A percentile compares a stretch with the other conserved stretches of the same genome.
phyloP scores from a whole-genome alignment of 64 coral and sea anemone species.

The Astreopora myriophthalma region DNA sequence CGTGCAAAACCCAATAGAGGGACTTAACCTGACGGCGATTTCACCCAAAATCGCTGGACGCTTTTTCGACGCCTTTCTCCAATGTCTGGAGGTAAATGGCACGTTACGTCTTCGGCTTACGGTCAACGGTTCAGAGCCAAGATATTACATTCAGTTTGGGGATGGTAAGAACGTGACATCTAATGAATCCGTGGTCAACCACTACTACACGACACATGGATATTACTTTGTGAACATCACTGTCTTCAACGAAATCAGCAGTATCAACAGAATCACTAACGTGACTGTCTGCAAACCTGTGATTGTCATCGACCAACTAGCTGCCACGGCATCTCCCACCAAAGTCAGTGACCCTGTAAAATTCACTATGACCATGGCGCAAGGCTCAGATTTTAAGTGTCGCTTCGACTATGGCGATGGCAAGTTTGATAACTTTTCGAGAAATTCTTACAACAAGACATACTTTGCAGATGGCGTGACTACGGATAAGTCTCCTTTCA shows the following conservation, averaged over 20 bases:
- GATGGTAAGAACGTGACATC: slow-evolving; percentile 23
- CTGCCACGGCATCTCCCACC: not conserved
- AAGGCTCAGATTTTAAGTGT: slow-evolving; percentile 82
- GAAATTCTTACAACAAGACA: slow-evolving; percentile 16
- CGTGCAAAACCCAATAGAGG: slow-evolving; percentile 60
- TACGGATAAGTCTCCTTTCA: slow-evolving; percentile 56
- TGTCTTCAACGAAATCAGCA: slow-evolving; percentile 57
- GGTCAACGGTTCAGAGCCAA: slow-evolving; percentile 54
- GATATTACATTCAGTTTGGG: slow-evolving; percentile 40
- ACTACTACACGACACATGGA: slow-evolving; percentile 35
- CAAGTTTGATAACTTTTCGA: not conserved
- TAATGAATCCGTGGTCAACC: not conserved
- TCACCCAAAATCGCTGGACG: slow-evolving; percentile 42
- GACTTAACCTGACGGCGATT: not conserved
- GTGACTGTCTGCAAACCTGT: slow-evolving; percentile 69
- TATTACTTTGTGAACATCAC: slow-evolving; percentile 20
- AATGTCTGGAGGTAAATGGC: slow-evolving; percentile 38
- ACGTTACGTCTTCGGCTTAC: not conserved
- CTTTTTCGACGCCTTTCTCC: too few species aligned
- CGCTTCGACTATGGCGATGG: slow-evolving; percentile 42
- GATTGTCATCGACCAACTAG: not conserved
- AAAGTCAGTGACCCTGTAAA: slow-evolving; percentile 27
- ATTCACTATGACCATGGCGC: slow-evolving; percentile 14
- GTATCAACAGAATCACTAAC: not conserved
- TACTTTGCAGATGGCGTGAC: slow-evolving; percentile 68